These are phyloP conservation scores for Tetramorium parvispinum DNA, from an alignment of 1,140 invertebrate genomes.

Conservation along the genomic window DNA sequence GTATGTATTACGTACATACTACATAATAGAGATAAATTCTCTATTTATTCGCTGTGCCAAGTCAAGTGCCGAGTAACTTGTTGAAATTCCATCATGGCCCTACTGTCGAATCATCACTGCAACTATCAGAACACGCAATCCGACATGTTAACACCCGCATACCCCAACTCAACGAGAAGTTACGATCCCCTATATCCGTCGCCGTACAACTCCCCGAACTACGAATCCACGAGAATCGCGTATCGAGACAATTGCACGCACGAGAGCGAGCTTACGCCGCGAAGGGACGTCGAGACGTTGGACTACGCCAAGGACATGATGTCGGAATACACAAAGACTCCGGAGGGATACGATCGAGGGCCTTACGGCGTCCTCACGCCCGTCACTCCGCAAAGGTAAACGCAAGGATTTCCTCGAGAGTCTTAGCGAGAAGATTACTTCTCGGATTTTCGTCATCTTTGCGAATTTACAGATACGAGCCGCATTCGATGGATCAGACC, in stretches of 20 bases:
- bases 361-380: constrained; percentile 79
- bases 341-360: constrained; percentile 79
- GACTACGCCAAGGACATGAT: constrained; percentile 67
- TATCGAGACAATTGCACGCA: constrained; percentile 75
- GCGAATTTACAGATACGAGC: constrained; percentile 75
- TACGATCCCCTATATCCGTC: constrained; percentile 81
- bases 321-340: constrained; percentile 77
- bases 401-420: not conserved
- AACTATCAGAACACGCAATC: constrained; percentile 75
- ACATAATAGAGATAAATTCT: not conserved
- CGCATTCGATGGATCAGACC: constrained; percentile 74
- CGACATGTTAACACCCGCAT: constrained; percentile 77
- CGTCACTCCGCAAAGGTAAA: constrained; percentile 82
- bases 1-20: not conserved
- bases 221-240: constrained; percentile 70
- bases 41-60: not conserved
- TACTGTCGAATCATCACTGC: constrained; percentile 81
- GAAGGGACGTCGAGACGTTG: constrained; percentile 69
- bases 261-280: constrained; percentile 77
- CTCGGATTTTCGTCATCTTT: not conserved
- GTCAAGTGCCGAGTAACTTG: not conserved
- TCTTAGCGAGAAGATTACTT: not conserved
- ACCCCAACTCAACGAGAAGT: constrained; percentile 68
- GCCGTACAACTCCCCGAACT: constrained; percentile 82
- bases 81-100: constrained; percentile 74